phyloP scores from a whole-genome alignment of 2,888 invertebrate genomes.

The Protonemura montana region DNA sequence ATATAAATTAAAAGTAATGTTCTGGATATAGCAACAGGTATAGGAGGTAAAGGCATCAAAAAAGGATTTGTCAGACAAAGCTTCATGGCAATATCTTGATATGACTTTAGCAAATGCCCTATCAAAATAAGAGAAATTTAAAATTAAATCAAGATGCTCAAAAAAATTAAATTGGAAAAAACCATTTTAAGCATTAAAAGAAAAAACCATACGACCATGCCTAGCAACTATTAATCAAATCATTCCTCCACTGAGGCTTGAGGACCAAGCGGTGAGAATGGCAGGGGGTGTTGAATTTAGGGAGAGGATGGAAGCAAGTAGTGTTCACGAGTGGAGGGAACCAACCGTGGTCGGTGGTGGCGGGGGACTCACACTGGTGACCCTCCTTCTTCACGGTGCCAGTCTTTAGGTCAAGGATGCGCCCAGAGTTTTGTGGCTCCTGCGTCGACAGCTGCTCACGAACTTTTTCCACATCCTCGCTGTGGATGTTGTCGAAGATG shows the following conservation, averaged over 20 bases:
- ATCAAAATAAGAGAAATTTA: too few species aligned
- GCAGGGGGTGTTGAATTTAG: not conserved
- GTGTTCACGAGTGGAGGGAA: not conserved
- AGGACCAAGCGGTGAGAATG: not conserved
- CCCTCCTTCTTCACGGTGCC: conserved; percentile 99
- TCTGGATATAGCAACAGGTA: too few species aligned
- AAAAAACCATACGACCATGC: too few species aligned
- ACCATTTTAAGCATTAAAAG: too few species aligned
- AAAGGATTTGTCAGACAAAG: too few species aligned
- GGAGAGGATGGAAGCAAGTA: not conserved
- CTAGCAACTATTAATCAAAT: too few species aligned
- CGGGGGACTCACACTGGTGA: conserved; percentile 83
- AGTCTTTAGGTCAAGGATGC: conserved; percentile 96
- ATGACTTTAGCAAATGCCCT: too few species aligned
- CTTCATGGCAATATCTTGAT: too few species aligned
- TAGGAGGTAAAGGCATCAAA: too few species aligned
- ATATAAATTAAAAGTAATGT: too few species aligned
- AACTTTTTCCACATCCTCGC: conserved; percentile 96
- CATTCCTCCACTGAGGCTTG: not conserved
- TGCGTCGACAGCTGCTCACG: conserved; percentile 96
- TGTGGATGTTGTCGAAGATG: conserved; percentile 95
- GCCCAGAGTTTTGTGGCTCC: conserved; percentile 93
- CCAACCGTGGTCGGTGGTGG: conserved; percentile 19
- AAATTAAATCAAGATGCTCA: too few species aligned
- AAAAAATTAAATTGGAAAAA: too few species aligned